Conservation (phyloP, 92 coral and sea anemone species). For the Epizoanthus rinbou region DNA sequence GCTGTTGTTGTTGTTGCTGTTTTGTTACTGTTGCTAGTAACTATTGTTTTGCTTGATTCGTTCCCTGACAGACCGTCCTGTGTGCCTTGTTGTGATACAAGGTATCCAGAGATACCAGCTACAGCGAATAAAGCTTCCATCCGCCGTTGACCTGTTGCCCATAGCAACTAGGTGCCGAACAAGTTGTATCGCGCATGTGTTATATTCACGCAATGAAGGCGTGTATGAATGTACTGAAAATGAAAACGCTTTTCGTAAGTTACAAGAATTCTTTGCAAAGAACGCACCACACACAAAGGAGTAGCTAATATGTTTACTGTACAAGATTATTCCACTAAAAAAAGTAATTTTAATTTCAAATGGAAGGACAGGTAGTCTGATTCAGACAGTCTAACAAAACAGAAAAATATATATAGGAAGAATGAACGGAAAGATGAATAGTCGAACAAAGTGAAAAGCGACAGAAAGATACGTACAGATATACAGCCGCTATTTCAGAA, state of each 20-base stretch:
- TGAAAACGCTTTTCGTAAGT: background rate
- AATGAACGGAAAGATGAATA: too few species aligned
- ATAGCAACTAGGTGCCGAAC: background rate
- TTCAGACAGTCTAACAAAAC: too few species aligned
- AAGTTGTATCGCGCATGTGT: background rate
- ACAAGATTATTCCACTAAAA: too few species aligned
- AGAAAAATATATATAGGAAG: too few species aligned
- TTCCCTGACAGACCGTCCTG: background rate
- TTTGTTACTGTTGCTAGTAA: too few species aligned
- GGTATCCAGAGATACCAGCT: conserved; percentile 12
- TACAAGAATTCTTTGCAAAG: background rate
- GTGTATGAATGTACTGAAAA: conserved; percentile 4
- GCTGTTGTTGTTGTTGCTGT: too few species aligned
- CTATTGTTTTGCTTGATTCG: background rate
- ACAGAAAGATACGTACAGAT: too few species aligned
- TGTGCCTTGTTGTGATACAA: conserved; percentile 8
- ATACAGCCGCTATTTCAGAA: too few species aligned
- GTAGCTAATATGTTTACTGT: background rate
- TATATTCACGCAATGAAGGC: conserved; percentile 12
- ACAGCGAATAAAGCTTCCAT: background rate
- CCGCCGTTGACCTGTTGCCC: background rate
- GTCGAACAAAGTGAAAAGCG: too few species aligned
- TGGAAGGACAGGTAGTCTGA: too few species aligned
- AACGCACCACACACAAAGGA: background rate
- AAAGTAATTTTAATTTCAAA: too few species aligned